Evolutionary conservation across 2,797 vertebrate species (phyloP).

Genomic region (Gambusia yucatana): DNA sequence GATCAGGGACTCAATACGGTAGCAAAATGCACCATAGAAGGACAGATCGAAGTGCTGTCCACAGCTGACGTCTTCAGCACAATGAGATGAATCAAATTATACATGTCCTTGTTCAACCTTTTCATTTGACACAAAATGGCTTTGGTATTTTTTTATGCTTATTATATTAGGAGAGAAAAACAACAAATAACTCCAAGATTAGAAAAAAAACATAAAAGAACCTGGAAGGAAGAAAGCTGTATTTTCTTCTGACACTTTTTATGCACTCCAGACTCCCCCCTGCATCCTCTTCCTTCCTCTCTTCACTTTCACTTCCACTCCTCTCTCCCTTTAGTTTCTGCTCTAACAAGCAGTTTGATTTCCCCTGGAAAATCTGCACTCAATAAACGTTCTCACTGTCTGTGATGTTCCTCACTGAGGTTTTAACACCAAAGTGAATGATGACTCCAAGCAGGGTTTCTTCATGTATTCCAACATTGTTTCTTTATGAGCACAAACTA

Average conservation of each 20-base stretch:
- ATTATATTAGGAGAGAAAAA: background rate
- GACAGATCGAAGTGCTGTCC: constrained; percentile 33
- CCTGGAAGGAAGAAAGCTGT: constrained; percentile 40
- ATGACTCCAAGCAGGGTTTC: constrained; percentile 9
- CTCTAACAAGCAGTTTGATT: constrained; percentile 78
- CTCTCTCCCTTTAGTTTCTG: constrained; percentile 66
- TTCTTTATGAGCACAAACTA: constrained; percentile 13
- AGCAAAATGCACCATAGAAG: constrained; percentile 60
- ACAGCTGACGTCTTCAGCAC: constrained; percentile 39
- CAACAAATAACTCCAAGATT: constrained; percentile 22
- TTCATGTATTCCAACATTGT: constrained; percentile 10
- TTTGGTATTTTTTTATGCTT: constrained; percentile 16
- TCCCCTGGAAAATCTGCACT: constrained; percentile 77
- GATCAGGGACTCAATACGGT: constrained; percentile 52
- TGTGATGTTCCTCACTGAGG: constrained; percentile 51
- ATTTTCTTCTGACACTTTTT: constrained; percentile 70
- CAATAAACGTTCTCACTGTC: constrained; percentile 65
- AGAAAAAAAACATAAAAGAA: constrained; percentile 17
- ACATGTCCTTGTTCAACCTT: constrained; percentile 15
- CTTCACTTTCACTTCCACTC: constrained; percentile 63
- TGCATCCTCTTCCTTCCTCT: constrained; percentile 67
- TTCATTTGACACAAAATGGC: constrained; percentile 9
- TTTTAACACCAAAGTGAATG: constrained; percentile 54
- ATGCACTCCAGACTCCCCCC: constrained; percentile 59
- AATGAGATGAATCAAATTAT: constrained; percentile 26